These are phyloP conservation scores for Philereme transversata DNA, from an alignment of 2,888 invertebrate species.

Conservation along the genomic window DNA sequence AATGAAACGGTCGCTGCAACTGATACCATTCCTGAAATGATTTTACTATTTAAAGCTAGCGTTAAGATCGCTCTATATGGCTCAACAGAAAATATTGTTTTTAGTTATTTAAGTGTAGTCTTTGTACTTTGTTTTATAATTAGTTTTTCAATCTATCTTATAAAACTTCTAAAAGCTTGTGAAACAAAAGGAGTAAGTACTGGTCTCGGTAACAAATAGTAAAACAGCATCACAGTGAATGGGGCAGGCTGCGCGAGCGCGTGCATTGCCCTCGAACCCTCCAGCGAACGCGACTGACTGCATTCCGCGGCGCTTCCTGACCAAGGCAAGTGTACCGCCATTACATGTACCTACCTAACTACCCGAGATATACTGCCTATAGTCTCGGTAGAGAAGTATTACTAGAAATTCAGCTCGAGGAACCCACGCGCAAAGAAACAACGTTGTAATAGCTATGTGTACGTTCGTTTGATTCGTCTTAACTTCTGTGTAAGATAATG, in stretches of 20 bases:
- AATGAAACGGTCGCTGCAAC: too few relatives aligned
- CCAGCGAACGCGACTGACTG: slow-evolving; percentile 80
- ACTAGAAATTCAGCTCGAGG: background rate
- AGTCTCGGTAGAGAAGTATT: background rate
- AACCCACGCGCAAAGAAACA: background rate
- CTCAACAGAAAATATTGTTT: too few relatives aligned
- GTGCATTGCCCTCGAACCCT: slow-evolving; percentile 74
- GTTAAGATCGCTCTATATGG: too few relatives aligned
- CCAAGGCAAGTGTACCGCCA: slow-evolving; percentile 81
- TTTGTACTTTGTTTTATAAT: too few relatives aligned
- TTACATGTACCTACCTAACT: slow-evolving; percentile 68
- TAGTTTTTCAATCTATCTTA: too few relatives aligned
- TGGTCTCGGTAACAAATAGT: slow-evolving; percentile 54
- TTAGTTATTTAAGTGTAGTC: too few relatives aligned
- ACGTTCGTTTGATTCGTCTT: background rate
- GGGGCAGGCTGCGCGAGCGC: slow-evolving; percentile 74
- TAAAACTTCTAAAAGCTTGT: background rate
- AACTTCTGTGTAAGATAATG: background rate
- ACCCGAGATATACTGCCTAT: background rate
- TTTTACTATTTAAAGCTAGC: too few relatives aligned
- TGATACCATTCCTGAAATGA: too few relatives aligned
- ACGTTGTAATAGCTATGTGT: background rate
- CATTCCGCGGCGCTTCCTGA: slow-evolving; percentile 84
- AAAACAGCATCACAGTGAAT: slow-evolving; percentile 71
- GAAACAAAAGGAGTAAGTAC: background rate